Conservation (phyloP, 2,113 vertebrate species). For the Hepsetus odoe region DNA sequence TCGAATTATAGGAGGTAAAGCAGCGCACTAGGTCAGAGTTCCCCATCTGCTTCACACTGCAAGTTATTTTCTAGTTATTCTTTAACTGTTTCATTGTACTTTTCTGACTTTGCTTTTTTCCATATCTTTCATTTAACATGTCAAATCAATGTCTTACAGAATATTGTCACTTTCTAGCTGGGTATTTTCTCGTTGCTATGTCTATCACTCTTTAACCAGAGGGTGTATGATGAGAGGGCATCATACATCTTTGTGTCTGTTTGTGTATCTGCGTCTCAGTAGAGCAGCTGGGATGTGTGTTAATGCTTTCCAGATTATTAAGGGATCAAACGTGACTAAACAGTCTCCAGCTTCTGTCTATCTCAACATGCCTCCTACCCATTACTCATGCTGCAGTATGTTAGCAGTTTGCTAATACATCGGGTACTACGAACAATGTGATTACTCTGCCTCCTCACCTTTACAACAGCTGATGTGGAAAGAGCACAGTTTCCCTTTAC, state of each 20-base stretch:
- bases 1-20: neutral
- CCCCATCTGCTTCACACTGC: neutral
- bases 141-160: too few relatives aligned
- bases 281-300: conserved; percentile 53
- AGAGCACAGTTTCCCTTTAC: neutral
- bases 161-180: too few relatives aligned
- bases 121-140: too few relatives aligned
- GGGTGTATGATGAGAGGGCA: too few relatives aligned
- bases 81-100: too few relatives aligned
- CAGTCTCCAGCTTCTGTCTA: conserved; percentile 2
- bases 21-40: neutral
- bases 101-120: too few relatives aligned
- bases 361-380: neutral
- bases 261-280: conserved; percentile 32
- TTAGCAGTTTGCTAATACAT: conserved; percentile 26
- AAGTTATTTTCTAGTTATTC: too few relatives aligned
- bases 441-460: neutral
- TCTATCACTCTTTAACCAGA: too few relatives aligned
- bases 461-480: neutral
- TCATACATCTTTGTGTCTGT: neutral
- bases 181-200: too few relatives aligned
- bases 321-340: conserved; percentile 49
- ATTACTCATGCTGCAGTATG: conserved; percentile 45
- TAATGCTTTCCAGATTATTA: conserved; percentile 46
- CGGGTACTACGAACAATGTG: neutral